Base-by-base conservation (phyloP, 2,888 invertebrate species). In the Stenodera caucasica region DNA sequence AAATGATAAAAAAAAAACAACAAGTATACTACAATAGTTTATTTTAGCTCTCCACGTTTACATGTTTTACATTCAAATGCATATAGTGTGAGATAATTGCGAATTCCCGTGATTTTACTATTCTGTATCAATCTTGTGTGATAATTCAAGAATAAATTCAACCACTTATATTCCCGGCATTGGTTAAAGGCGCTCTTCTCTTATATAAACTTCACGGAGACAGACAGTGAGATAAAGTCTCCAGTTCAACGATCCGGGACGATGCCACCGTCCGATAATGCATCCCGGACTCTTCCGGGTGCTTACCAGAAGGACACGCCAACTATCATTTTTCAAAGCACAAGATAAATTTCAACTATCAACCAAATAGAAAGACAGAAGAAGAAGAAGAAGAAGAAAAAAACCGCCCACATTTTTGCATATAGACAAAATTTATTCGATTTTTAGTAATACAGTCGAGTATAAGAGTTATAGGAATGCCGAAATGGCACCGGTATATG, bases 141-240 rank as follows among this genome's bases (percentile, higher is more conserved):
- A 58, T 67, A 67, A 65, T 67, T 67, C 64, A 61, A 64, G 66
- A 67, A 64, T 66, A 64, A 67, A 66, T 57, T 67, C 64, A 64
- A 56, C 61, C 65, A 67, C 67, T 63, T 60, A 65, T 67, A 67
- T 66, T 64, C 64, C 57, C 58, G 57, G 58, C 58, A 63, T 45
- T 63, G 56, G 49, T 52, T 59, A 55, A 56, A 60, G 58, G 49
- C 55, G 45, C 61, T 45, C 18, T n/a, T 23, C 26, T 26, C 26
- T 45, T 45, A 21, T 45, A 45, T 45, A 37, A 15, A 35, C n/a
- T n/a, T 15, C 8, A 7, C 1, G 23, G 9, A 45, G 45, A 45
- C 45, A 45, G 45, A 45, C 45, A 23, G 45, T 45, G 6, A 45
- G 45, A 45, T 45, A 45, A 45, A 45, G 45, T 23, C 45, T 45